A percentile compares a stretch with the other conserved stretches of the same genome.
phyloP scores from a whole-genome alignment of 2,888 invertebrate species.

The Danaus chrysippus region DNA sequence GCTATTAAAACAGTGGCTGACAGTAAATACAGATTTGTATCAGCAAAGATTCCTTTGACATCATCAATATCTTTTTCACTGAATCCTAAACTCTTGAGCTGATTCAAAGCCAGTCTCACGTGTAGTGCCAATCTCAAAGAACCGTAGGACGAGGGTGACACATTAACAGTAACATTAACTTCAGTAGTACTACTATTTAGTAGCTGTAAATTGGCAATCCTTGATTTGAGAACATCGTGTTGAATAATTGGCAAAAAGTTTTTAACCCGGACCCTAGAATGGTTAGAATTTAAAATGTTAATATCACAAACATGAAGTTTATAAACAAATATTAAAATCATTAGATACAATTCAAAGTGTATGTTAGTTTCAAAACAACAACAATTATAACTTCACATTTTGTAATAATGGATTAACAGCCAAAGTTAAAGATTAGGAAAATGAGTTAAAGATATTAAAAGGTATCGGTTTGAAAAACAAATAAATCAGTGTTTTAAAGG shows the following conservation, averaged over 20 bases:
- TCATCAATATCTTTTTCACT: conserved; percentile 97
- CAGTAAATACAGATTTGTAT: conserved; percentile 95
- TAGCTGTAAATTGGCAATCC: conserved; percentile 86
- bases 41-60: conserved; percentile 96
- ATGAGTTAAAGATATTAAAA: too few species aligned
- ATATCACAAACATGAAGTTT: too few species aligned
- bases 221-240: conserved; percentile 89
- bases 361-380: too few species aligned
- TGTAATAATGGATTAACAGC: too few species aligned
- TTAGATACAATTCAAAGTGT: too few species aligned
- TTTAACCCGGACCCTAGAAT: conserved; percentile 78
- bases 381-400: too few species aligned
- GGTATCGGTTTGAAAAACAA: too few species aligned
- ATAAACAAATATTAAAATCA: too few species aligned
- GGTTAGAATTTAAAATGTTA: neutral
- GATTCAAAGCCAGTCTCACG: conserved; percentile 85
- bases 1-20: conserved; percentile 94
- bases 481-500: too few species aligned
- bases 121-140: conserved; percentile 87
- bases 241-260: conserved; percentile 91
- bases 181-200: conserved; percentile 79
- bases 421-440: too few species aligned
- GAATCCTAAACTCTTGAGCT: conserved; percentile 88
- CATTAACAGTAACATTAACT: conserved; percentile 83
- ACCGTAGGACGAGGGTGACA: conserved; percentile 88